A percentile compares a stretch with the other conserved stretches of the same genome.
phyloP scores from a whole-genome alignment of 2,888 invertebrate genomes.

The Scaptomyza polygonia region DNA sequence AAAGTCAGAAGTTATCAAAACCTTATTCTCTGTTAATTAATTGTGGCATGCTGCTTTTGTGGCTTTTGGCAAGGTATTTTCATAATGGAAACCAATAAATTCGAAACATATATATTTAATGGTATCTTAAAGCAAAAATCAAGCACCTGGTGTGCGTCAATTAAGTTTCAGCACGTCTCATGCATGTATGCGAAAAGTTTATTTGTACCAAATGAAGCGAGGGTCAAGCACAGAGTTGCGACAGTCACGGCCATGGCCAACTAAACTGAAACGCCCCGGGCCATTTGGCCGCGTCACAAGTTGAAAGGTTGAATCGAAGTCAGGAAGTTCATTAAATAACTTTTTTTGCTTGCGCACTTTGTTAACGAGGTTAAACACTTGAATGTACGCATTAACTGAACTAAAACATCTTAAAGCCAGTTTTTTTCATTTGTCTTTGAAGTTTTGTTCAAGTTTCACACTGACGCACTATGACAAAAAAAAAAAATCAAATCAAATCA shows the following conservation, averaged over 20 bases:
- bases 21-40: conserved; percentile 50
- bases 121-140: conserved; percentile 31
- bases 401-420: conserved; percentile 22
- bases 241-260: conserved; percentile 34
- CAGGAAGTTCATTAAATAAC: conserved; percentile 75
- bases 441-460: neutral
- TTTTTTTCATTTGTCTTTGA: neutral
- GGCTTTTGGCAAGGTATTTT: conserved; percentile 25
- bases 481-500: too few relatives aligned
- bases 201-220: conserved; percentile 65
- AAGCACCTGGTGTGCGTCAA: conserved; percentile 45
- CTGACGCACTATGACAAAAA: too few relatives aligned
- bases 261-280: conserved; percentile 26
- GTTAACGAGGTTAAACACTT: conserved; percentile 51
- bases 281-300: conserved; percentile 33
- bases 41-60: conserved; percentile 38
- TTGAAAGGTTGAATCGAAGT: conserved; percentile 56
- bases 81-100: conserved; percentile 64
- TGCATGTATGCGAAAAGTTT: conserved; percentile 63
- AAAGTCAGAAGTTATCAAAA: conserved; percentile 27
- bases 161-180: conserved; percentile 73
- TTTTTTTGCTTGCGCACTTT: conserved; percentile 28
- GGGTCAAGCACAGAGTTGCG: conserved; percentile 43
- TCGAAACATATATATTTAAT: conserved; percentile 20
- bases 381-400: conserved; percentile 9